Base-by-base conservation (phyloP, 2,888 invertebrate genomes). In the Ctena decussata region DNA sequence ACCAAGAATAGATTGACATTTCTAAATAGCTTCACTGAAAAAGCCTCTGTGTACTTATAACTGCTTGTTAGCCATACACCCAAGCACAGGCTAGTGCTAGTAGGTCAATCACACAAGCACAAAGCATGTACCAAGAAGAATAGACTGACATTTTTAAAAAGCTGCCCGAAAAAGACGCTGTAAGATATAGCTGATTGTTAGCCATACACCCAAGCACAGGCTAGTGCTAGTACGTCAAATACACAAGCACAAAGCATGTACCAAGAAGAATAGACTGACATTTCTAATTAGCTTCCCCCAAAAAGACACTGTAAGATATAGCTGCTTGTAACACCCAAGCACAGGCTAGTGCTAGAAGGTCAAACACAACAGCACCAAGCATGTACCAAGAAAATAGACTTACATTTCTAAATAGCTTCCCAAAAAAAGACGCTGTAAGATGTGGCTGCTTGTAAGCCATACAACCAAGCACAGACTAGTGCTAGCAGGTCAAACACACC, bases 1-100 rank as follows among this genome's bases (percentile, higher is more conserved):
- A 30, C 60, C 30, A 60, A 30, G 60, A 60, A 1, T 5, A n/a
- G n/a, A n/a, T n/a, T n/a, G n/a, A n/a, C n/a, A n/a, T n/a, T n/a
- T n/a, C n/a, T n/a, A n/a, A n/a, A n/a, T n/a, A n/a, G n/a, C n/a
- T n/a, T n/a, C n/a, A n/a, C n/a, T n/a, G n/a, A n/a, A n/a, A n/a
- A n/a, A n/a, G n/a, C n/a, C n/a, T n/a, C n/a, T n/a, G n/a, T n/a
- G n/a, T n/a, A n/a, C n/a, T n/a, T n/a, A n/a, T n/a, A n/a, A n/a
- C n/a, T n/a, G 75, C 12, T 41, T 21, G 21, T 24, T 30, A 37
- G 30, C 3, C 73, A 71, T 79, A 21, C 30, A 53, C 44, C 73
- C 72, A 79, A 79, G 79, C 79, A 79, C 79, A 73, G 73, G 72
- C 73, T 79, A 60, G 79, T 79, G 79, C 79, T 72, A 73, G 79